Evolutionary conservation across 2,888 invertebrate species (phyloP), one percentile per base, ranked within the genome.

Genomic region (Aricia artaxerxes): DNA sequence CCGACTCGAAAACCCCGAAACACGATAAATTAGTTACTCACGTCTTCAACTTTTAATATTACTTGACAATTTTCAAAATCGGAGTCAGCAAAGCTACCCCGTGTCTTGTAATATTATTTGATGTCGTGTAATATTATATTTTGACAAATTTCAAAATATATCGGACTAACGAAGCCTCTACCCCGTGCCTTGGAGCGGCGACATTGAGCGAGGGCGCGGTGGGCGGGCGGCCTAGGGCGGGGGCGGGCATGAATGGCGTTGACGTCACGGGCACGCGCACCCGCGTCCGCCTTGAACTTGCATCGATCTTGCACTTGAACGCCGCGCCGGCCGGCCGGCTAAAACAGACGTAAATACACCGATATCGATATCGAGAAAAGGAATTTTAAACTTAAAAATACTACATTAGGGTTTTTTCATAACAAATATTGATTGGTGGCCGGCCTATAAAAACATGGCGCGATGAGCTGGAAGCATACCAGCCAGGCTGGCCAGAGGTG

Each of bases 291-390:
- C 87, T 86, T 87, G 87, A 87, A 86, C 87, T 85, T 86, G 85
- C 84, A 86, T 87, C 84, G 87, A 87, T 80, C 85, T 83, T 85
- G 87, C 86, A 86, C 86, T 86, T 86, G 85, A 82, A 84, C 75
- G 53, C 57, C 64, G 35, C 69, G 69, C 69, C 69, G 69, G 69
- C 69, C 69, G 69, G 73, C 60, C 13, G 35, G 61, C 78, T 57
- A 16, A 57, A 57, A 31, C 61, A 73, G 73, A 57, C 57, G 60
- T 60, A 73, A 31, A 73, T 57, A 73, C n/a, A 38, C 35, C n/a
- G 72, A n/a, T 3, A 31, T 31, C 9, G 7, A 24, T 7, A 1
- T 24, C 61, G 2, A 31, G 31, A 4, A 9, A 11, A 24, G 11
- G 24, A 31, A 64, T 2, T 24, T 4, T 35, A 69, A 35, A 13